Evolutionary conservation across 2,888 invertebrate species (phyloP), one percentile per base, ranked within the genome.

Genomic region (Hydriomena furcata): DNA sequence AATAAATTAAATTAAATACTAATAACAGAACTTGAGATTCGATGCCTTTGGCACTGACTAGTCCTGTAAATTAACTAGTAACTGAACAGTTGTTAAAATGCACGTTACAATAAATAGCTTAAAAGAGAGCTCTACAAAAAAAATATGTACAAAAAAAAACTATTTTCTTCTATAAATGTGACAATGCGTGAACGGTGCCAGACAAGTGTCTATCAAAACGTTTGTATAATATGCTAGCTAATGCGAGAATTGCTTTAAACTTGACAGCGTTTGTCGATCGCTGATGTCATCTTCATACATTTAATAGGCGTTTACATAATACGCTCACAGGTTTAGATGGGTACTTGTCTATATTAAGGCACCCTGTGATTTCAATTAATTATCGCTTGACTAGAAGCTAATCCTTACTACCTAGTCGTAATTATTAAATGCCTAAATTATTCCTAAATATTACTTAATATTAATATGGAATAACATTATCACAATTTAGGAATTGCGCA

Each of bases 401-500:
- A 63, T 55, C 53, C 55, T 51, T 56, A 55, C 30, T 5, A 42
- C 10, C 31, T 51, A 42, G 23, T 42, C 11, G 13, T 23, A 49
- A 25, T 48, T 45, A 53, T 55, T 58, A 64, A 49, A 58, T 51
- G 55, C 56, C 47, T 48, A 61, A 31, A 52, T 49, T 63, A 52
- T 60, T 65, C 64, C 63, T 74, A 69, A 62, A 57, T 56, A 59
- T 57, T 61, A 67, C 63, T 65, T 71, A 79, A 8, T 40, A 47
- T 27, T 23, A 49, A 46, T 47, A 73, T 82, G 75, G 78, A 84
- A 80, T 79, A 76, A 71, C 73, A 79, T 78, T 87, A 89, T 89
- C 88, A 89, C 88, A 89, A 82, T 80, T 80, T 84, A 88, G 89
- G 89, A 89, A 88, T 86, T 69, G 79, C 87, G 85, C 63, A 76